A percentile compares a stretch with the other conserved stretches of the same genome.
phyloP scores from a whole-genome alignment of 2,113 vertebrate genomes.

The Leucoraja erinaceus region DNA sequence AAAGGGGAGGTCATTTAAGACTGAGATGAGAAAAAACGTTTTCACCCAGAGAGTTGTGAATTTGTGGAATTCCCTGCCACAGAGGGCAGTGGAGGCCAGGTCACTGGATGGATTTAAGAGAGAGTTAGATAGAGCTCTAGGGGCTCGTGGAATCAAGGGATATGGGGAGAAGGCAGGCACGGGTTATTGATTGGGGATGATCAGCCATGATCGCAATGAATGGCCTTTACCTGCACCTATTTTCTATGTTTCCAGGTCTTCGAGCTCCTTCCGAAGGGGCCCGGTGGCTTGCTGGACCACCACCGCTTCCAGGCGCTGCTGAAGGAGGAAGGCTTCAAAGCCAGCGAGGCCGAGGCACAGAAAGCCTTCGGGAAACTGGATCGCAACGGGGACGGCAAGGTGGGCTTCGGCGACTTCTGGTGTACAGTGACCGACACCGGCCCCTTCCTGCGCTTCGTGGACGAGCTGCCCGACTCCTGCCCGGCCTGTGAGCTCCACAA shows the following conservation, averaged over 20 bases:
- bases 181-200: too few relatives aligned
- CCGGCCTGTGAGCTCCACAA: background rate
- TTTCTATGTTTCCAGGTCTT: background rate
- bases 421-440: background rate
- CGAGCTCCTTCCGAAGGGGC: background rate
- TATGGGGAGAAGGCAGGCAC: too few relatives aligned
- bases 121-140: too few relatives aligned
- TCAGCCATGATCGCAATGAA: too few relatives aligned
- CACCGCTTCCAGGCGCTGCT: background rate
- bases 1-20: too few relatives aligned
- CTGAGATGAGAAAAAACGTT: too few relatives aligned
- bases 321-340: background rate
- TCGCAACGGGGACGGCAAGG: background rate
- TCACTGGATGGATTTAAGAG: too few relatives aligned
- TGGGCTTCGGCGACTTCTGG: background rate
- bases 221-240: too few relatives aligned
- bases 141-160: too few relatives aligned
- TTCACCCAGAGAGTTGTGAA: too few relatives aligned
- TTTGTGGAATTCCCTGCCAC: too few relatives aligned
- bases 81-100: too few relatives aligned
- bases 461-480: background rate
- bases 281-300: background rate
- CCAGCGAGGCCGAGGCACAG: background rate
- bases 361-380: background rate
- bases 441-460: background rate